Conservation (phyloP, 2,113 vertebrate species). For the Monopterus albus region DNA sequence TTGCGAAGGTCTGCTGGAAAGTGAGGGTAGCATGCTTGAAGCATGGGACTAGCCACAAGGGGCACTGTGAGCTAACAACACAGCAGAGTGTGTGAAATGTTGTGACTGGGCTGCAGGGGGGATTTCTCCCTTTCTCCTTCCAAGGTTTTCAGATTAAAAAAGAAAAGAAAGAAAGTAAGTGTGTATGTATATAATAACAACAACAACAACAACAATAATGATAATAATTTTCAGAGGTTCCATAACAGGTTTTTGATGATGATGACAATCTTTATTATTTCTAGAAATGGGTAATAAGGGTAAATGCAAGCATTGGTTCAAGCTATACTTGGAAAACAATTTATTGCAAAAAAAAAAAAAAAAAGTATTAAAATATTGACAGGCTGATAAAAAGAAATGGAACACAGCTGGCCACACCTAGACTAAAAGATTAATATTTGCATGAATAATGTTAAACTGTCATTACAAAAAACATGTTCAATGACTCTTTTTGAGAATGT, state of each 20-base stretch:
- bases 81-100: not conserved
- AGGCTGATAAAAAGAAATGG: not conserved
- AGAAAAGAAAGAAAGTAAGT: not conserved
- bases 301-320: not conserved
- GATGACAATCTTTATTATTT: not conserved
- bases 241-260: not conserved
- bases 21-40: not conserved
- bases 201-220: too few relatives aligned
- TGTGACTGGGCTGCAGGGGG: slow-evolving; percentile 11
- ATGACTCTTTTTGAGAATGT: too few relatives aligned
- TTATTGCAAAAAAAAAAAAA: not conserved
- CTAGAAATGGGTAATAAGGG: not conserved
- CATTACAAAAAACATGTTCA: too few relatives aligned
- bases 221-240: slow-evolving; percentile 1
- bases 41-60: slow-evolving; percentile 46
- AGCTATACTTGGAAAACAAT: not conserved
- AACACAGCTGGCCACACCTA: not conserved
- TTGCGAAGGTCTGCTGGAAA: not conserved
- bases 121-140: not conserved
- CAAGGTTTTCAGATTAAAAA: not conserved
- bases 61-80: slow-evolving; percentile 49
- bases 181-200: too few relatives aligned
- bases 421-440: too few relatives aligned
- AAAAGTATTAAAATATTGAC: too few relatives aligned
- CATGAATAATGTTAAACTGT: too few relatives aligned